Conservation (phyloP, 2,113 vertebrate species). For the Phyllostomus hastatus region DNA sequence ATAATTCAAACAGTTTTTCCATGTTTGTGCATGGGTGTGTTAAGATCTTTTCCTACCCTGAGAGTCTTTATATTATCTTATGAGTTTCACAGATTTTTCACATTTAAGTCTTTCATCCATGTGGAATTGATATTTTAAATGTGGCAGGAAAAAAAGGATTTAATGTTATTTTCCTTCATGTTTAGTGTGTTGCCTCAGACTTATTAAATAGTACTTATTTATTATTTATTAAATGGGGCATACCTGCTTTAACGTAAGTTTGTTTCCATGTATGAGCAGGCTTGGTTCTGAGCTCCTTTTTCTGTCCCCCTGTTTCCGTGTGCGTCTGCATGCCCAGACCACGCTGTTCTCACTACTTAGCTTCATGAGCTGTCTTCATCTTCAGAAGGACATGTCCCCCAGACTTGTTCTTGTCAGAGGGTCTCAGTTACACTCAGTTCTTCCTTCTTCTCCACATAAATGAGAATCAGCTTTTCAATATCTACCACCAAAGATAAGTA, state of each 20-base stretch:
- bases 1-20: neutral
- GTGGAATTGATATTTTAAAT: neutral
- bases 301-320: fast-evolving
- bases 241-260: too few species aligned
- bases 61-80: neutral
- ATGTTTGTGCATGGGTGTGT: neutral
- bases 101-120: neutral
- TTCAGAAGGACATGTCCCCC: too few species aligned
- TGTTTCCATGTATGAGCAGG: neutral
- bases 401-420: neutral
- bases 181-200: neutral
- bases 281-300: neutral
- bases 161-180: neutral
- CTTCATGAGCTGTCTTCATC: neutral
- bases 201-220: neutral
- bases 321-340: too few species aligned
- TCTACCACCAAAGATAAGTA: neutral
- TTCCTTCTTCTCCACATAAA: neutral
- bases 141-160: too few species aligned
- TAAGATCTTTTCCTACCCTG: neutral
- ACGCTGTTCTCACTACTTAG: fast-evolving
- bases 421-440: neutral
- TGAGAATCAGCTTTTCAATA: neutral
- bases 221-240: neutral
- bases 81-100: neutral